phyloP scores from a whole-genome alignment of 2,113 vertebrate species.

The Oxygymnocypris stewartii region DNA sequence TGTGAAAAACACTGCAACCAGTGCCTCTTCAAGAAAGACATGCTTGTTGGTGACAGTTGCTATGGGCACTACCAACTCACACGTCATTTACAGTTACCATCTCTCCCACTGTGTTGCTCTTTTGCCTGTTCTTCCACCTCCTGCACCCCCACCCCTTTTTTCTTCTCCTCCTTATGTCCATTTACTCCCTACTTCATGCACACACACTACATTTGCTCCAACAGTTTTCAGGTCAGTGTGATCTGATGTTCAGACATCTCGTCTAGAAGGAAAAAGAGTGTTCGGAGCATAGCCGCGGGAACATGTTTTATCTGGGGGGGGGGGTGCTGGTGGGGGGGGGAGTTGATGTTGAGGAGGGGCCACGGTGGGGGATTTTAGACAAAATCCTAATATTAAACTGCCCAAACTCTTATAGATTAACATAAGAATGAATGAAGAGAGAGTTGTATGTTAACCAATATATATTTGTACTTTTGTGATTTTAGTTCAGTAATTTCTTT shows the following conservation, averaged over 20 bases:
- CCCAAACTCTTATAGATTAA: no score
- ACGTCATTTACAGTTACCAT: slow-evolving; percentile 46
- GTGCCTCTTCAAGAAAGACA: slow-evolving; percentile 30
- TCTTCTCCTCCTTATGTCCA: background rate
- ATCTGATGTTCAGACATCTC: slow-evolving; percentile 24
- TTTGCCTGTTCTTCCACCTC: slow-evolving; percentile 30
- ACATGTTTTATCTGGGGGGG: no score
- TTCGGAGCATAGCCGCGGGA: no score
- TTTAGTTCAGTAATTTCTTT: no score
- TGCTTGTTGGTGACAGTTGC: slow-evolving; percentile 55
- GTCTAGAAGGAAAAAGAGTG: background rate
- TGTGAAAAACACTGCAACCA: slow-evolving; percentile 17
- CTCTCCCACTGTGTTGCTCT: slow-evolving; percentile 30
- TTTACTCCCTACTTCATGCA: background rate
- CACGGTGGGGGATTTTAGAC: no score
- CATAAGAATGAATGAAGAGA: no score
- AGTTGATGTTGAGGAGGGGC: no score
- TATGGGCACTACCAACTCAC: slow-evolving; percentile 50
- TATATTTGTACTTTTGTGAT: no score
- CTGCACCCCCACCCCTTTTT: background rate
- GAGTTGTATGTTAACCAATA: no score
- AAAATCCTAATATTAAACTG: no score
- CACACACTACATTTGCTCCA: slow-evolving; percentile 3
- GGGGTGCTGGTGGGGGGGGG: no score
- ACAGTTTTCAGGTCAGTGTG: slow-evolving; percentile 37